Evolutionary conservation across 2,797 vertebrate genomes (phyloP).

Genomic region (Rachycentron canadum): DNA sequence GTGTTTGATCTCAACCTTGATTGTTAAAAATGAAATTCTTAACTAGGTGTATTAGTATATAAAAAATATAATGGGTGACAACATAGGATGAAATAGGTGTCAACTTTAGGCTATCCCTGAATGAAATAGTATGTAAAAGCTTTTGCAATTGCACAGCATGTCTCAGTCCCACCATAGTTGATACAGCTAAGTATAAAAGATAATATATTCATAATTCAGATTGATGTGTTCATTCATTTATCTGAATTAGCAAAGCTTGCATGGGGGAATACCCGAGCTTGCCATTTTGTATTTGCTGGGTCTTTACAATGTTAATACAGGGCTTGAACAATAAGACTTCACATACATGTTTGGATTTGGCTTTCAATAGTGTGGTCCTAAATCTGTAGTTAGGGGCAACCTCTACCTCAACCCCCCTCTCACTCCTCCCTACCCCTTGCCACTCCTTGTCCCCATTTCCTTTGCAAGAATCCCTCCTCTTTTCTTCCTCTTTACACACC

Average conservation of each 20-base stretch:
- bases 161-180: constrained; percentile 33
- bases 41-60: constrained; percentile 1
- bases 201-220: constrained; percentile 41
- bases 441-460: constrained; percentile 13
- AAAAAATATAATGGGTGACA: not conserved
- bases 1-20: constrained; percentile 24
- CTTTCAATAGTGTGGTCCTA: constrained; percentile 3
- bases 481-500: constrained; percentile 20
- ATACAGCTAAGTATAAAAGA: constrained; percentile 31
- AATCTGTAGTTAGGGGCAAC: constrained; percentile 55
- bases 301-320: constrained; percentile 26
- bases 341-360: constrained; percentile 16
- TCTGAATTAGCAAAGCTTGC: constrained; percentile 59
- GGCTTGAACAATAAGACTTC: constrained; percentile 41
- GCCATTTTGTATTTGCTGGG: constrained; percentile 31
- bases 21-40: constrained; percentile 17
- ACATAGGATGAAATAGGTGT: constrained; percentile 18
- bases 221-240: constrained; percentile 44
- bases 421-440: not conserved
- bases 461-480: constrained; percentile 18
- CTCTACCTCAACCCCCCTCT: constrained; percentile 60
- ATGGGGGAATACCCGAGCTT: constrained; percentile 27
- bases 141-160: constrained; percentile 55
- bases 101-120: constrained; percentile 66
- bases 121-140: constrained; percentile 53